Evolutionary conservation across 2,113 vertebrate species (phyloP), one percentile per base, ranked within the genome.

Genomic region (Cephalopterus ornatus): DNA sequence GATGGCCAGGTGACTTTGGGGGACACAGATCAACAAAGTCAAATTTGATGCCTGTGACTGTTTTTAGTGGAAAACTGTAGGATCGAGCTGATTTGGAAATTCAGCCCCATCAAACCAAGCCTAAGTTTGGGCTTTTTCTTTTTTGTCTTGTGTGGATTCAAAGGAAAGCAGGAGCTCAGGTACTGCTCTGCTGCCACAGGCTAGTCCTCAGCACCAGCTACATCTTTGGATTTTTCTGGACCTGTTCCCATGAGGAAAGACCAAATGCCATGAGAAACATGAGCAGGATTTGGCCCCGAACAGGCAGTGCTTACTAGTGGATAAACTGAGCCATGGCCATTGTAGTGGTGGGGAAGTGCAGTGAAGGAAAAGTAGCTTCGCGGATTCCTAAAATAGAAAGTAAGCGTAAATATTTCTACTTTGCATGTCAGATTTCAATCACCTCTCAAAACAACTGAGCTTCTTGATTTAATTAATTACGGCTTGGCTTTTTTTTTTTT

Each of bases 391-490:
- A 97, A 97, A 96, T 95, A 95, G 92, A 93, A 95, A 96, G 47
- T 35, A 88, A 97, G 80, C 4, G 11, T 93, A 92, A 96, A 94
- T 91, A 95, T 94, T 94, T 84, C 77, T 94, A 44, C 89, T 86
- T 90, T 14, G 27, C 52, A 92, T 62, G 85, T 96, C 91, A 93
- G 84, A 91, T 93, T 96, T 96, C 91, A 95, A 89, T 96, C 80
- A 97, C 71, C 80, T 90, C 73, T 58, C 92, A 79, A 49, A 93
- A 96, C 96, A 97, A 89, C 94, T 37, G 85, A 88, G 88, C 91
- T 97, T 95, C 93, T 97, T 93, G 88, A 95, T 96, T 96, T 96
- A 97, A 97, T 96, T 96, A 96, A 97, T 92, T 77, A 93, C 5
- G 2, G 35, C 66, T 68, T 42, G 18, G 14, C 9, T 13, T 56